Evolutionary conservation across 2,888 invertebrate genomes (phyloP).

Genomic region (Cancer borealis): DNA sequence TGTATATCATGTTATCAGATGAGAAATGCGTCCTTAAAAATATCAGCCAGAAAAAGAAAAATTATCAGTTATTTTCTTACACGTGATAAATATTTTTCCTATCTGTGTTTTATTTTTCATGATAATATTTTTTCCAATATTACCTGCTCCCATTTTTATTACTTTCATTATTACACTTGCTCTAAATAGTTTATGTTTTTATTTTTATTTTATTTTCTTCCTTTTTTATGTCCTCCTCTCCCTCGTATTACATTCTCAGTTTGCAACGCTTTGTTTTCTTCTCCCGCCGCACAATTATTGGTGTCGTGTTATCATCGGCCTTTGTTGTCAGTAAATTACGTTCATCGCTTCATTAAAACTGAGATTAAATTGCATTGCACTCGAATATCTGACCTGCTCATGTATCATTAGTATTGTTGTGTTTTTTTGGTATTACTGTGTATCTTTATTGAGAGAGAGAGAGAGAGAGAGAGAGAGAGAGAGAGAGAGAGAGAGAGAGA

Average conservation of each 20-base stretch:
- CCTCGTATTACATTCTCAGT: background rate
- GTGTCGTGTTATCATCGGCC: background rate
- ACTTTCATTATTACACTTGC: background rate
- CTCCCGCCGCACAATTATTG: background rate
- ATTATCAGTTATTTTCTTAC: too few species aligned
- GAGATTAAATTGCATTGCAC: background rate
- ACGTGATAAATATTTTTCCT: background rate
- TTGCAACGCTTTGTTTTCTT: background rate
- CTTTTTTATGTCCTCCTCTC: background rate
- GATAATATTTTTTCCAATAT: background rate
- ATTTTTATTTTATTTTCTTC: background rate
- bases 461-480: slow-evolving; percentile 8
- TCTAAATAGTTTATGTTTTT: background rate
- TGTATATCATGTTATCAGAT: too few species aligned
- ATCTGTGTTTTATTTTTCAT: background rate
- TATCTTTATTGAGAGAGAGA: background rate
- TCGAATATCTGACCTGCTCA: background rate
- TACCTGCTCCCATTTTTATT: background rate
- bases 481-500: slow-evolving; percentile 17
- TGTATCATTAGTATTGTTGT: background rate
- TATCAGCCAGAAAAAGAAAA: too few species aligned
- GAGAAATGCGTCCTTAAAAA: too few species aligned
- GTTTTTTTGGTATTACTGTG: background rate
- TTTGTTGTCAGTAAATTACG: background rate
- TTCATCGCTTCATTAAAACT: background rate